Conservation (phyloP, 2,888 invertebrate genomes). For the Plutella xylostella region DNA sequence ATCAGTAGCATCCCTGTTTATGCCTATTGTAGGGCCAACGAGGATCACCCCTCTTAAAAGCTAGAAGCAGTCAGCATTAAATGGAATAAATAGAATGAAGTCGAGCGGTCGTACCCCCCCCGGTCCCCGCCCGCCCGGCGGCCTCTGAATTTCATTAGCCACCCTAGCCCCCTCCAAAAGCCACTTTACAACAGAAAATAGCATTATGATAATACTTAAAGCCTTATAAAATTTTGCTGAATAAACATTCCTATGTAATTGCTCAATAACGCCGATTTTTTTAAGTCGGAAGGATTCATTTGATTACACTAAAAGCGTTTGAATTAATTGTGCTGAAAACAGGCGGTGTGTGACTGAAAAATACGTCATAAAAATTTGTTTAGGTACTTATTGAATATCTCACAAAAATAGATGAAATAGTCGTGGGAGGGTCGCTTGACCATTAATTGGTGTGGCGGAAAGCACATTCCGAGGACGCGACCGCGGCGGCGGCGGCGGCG, state of each 20-base stretch:
- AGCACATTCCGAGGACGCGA: conserved; percentile 34
- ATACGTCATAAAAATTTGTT: not conserved
- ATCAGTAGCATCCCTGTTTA: conserved; percentile 66
- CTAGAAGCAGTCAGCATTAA: conserved; percentile 70
- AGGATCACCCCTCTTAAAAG: conserved; percentile 70
- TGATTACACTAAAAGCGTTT: no score
- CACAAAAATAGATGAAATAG: conserved; percentile 3
- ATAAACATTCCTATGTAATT: conserved; percentile 63
- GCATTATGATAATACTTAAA: conserved; percentile 65
- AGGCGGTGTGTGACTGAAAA: no score
- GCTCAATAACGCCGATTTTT: conserved; percentile 43
- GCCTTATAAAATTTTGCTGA: conserved; percentile 62
- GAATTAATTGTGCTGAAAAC: no score
- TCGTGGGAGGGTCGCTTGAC: conserved; percentile 27
- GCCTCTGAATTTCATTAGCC: conserved; percentile 67
- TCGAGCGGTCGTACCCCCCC: conserved; percentile 52
- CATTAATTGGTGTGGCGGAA: conserved; percentile 43
- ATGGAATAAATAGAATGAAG: conserved; percentile 69
- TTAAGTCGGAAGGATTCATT: conserved; percentile 22
- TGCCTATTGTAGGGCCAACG: conserved; percentile 62
- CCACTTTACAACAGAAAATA: conserved; percentile 67
- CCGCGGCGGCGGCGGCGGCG: conserved; percentile 33
- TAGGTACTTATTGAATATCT: not conserved
- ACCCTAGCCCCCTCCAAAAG: conserved; percentile 49
- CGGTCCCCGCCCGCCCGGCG: conserved; percentile 17